Conservation (phyloP, 2,888 invertebrate genomes). For the Caenorhabditis sp. region DNA sequence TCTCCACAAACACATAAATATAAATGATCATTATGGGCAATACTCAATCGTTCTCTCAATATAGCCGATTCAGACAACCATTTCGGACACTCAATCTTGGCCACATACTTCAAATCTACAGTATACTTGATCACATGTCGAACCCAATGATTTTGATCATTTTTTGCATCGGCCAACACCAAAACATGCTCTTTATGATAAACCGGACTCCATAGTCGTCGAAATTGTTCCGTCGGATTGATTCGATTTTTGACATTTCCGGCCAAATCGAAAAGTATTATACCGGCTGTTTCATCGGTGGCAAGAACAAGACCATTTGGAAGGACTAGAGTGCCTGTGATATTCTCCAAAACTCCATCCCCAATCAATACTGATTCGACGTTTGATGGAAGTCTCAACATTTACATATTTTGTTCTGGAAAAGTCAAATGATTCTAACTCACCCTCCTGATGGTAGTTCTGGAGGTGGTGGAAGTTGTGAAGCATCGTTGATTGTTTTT, state of each 20-base stretch:
- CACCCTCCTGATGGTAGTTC: conserved; percentile 37
- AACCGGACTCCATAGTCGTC: conserved; percentile 39
- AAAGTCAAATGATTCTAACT: not conserved
- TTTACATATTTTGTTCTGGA: no score
- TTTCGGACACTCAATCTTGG: conserved; percentile 51
- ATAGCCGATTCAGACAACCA: conserved; percentile 48
- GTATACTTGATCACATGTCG: conserved; percentile 49
- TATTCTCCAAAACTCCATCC: conserved; percentile 38
- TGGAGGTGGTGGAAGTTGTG: conserved; percentile 28
- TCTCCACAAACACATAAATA: conserved; percentile 54
- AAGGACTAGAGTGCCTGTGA: conserved; percentile 45
- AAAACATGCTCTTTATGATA: conserved; percentile 49
- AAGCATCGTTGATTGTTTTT: conserved; percentile 36
- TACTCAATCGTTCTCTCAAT: conserved; percentile 44
- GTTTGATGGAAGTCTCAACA: conserved; percentile 40
- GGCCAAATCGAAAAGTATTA: conserved; percentile 46
- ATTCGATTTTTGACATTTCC: conserved; percentile 40
- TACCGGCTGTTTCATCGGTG: conserved; percentile 42
- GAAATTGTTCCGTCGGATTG: conserved; percentile 29
- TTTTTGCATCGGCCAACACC: conserved; percentile 40
- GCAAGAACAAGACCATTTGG: conserved; percentile 44
- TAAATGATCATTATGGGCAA: conserved; percentile 52
- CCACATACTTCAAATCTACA: conserved; percentile 45
- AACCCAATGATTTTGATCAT: conserved; percentile 35
- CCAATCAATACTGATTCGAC: conserved; percentile 51